Evolutionary conservation across 2,113 vertebrate species (phyloP).

Genomic region (Anolis carolinensis): DNA sequence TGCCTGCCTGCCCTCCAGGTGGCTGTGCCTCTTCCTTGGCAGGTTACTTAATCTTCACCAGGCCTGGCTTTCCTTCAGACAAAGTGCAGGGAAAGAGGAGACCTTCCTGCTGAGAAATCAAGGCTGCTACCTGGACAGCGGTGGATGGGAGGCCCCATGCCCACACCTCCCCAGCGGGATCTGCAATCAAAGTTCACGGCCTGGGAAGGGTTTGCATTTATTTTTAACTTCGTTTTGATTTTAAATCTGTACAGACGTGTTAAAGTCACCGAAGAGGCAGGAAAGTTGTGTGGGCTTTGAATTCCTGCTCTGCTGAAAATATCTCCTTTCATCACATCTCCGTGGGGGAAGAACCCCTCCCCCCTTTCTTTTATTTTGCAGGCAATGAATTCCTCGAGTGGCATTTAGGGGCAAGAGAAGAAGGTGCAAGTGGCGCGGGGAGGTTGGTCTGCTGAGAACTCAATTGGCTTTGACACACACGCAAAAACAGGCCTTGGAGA

Average conservation of each 20-base stretch:
- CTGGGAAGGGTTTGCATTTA: constrained; percentile 41
- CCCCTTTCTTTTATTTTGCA: neutral
- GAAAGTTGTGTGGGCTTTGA: constrained; percentile 70
- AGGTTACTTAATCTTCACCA: accelerated
- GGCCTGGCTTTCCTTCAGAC: neutral
- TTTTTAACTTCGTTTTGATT: constrained; percentile 59
- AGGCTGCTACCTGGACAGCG: neutral
- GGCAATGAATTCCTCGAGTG: neutral
- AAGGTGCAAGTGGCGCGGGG: too few relatives aligned
- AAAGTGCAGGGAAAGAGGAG: neutral
- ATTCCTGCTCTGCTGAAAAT: constrained; percentile 72
- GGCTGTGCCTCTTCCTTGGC: neutral
- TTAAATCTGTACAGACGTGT: constrained; percentile 64
- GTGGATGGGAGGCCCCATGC: neutral
- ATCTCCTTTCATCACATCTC: constrained; percentile 59
- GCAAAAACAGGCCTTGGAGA: neutral
- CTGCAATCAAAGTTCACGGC: constrained; percentile 51
- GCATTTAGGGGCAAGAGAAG: constrained; percentile 19
- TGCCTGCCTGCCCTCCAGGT: neutral
- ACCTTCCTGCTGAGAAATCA: neutral
- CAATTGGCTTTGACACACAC: neutral
- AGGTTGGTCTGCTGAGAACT: neutral
- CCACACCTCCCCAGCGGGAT: neutral
- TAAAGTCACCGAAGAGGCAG: constrained; percentile 69
- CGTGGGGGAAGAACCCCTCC: constrained; percentile 1